Conservation (phyloP, 1,140 invertebrate genomes). For the Papilio helenus region DNA sequence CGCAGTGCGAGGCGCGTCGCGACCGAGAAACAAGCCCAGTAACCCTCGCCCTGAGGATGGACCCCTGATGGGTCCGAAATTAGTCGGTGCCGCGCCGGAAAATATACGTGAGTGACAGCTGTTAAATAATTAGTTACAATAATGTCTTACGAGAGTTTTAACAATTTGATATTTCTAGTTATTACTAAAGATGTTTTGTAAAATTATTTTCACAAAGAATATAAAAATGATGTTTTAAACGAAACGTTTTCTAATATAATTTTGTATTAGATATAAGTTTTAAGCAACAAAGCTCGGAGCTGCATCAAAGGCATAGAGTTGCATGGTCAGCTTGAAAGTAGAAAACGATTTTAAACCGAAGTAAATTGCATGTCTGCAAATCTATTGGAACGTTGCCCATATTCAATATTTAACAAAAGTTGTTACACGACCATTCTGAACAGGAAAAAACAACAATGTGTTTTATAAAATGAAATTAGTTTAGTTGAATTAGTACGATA, state of each 20-base stretch:
- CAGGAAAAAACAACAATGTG: slow-evolving; percentile 10
- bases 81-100: too few species aligned
- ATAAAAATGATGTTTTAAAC: neutral
- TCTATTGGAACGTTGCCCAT: slow-evolving; percentile 35
- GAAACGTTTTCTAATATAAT: neutral
- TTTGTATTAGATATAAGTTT: slow-evolving; percentile 27
- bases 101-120: too few species aligned
- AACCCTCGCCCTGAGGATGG: too few species aligned
- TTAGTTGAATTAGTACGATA: neutral
- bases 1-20: too few species aligned
- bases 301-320: slow-evolving; percentile 19
- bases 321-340: slow-evolving; percentile 26
- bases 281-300: slow-evolving; percentile 16
- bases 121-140: too few species aligned
- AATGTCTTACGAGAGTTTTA: too few species aligned
- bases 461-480: neutral
- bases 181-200: too few species aligned
- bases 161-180: too few species aligned
- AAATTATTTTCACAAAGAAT: too few species aligned
- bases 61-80: too few species aligned
- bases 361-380: slow-evolving; percentile 38
- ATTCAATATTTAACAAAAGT: slow-evolving; percentile 30
- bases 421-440: slow-evolving; percentile 1
- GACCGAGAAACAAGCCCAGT: too few species aligned
- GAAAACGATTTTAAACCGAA: slow-evolving; percentile 34